Percentiles rank a stretch among this genome's conserved stretches.
These are phyloP conservation scores for Oxystoma pomonae DNA, from an alignment of 2,888 invertebrate genomes.

Conservation along the genomic window DNA sequence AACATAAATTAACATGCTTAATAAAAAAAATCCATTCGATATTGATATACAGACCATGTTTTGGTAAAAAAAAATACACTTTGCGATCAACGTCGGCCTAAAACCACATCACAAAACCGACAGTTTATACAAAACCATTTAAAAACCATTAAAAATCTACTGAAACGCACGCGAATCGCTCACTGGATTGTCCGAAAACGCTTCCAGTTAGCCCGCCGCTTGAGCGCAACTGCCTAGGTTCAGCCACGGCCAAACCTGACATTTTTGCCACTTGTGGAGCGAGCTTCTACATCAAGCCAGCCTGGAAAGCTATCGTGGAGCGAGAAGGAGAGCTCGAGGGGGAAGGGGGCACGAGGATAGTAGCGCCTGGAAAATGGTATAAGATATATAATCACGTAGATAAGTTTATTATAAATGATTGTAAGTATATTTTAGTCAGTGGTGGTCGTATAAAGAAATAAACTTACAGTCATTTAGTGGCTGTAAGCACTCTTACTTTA, in stretches of 20 bases:
- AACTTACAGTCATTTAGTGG: too few relatives aligned
- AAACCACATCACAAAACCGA: too few relatives aligned
- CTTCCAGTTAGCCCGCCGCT: not conserved
- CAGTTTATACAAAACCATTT: not conserved
- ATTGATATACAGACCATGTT: too few relatives aligned
- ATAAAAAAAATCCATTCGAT: too few relatives aligned
- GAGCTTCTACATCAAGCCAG: not conserved
- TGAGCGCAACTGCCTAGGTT: not conserved
- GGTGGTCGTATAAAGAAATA: too few relatives aligned
- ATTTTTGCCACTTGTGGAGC: not conserved
- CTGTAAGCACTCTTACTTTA: too few relatives aligned
- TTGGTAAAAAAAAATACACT: too few relatives aligned
- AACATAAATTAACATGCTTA: too few relatives aligned
- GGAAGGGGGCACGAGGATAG: not conserved
- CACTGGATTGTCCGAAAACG: not conserved
- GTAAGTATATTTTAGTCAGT: too few relatives aligned
- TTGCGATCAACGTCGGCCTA: too few relatives aligned
- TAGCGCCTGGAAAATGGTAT: not conserved
- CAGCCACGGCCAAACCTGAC: not conserved
- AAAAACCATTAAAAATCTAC: not conserved
- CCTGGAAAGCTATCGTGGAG: not conserved
- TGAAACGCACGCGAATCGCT: not conserved
- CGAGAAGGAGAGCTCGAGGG: not conserved
- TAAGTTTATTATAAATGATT: too few relatives aligned
- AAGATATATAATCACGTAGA: not conserved